Evolutionary conservation across 2,888 invertebrate genomes (phyloP), one percentile per base, ranked within the genome.

Genomic region (Ashinkailepas kermadecensis): DNA sequence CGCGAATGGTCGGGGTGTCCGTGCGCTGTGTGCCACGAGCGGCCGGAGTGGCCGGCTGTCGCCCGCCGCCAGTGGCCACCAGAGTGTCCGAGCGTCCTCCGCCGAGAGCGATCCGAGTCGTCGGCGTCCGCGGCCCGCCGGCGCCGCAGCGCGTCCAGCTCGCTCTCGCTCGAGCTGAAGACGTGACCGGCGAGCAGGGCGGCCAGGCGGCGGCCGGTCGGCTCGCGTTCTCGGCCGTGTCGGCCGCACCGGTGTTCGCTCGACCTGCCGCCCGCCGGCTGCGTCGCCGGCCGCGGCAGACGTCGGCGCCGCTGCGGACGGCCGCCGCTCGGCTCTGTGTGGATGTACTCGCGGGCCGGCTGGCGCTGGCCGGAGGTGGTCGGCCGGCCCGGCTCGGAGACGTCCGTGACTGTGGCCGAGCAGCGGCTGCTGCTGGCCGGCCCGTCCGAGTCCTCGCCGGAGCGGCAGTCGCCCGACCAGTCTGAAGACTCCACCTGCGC

Each of bases 121-220:
- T 74, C 74, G 21, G 74, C 21, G 6, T 74, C 74, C 3, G 56
- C 74, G 15, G 39, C 11, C 18, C 54, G 9, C 15, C 15, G 39
- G 56, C 74, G 74, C 8, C 74, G 54, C 21, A 74, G 74, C 13
- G 11, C 54, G n/a, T 56, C 56, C 21, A 74, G 56, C 21, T 74
- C 74, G 21, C 74, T 74, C 74, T 74, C 74, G 56, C 74, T 74
- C 21, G 74, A 74, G 56, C 74, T 74, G 21, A 74, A 56, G 18
- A 12, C 74, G 56, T 11, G 21, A 1, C 54, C 23, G 56, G 25
- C 25, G 12, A 15, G 25, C 25, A 67, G 25, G 25, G 67, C 67
- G 6, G 23, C 67, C 23, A 67, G 25, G 25, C 23, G 67, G 9
- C 67, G 67, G 13, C 25, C 25, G 25, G 25, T 8, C 25, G 25